Evolutionary conservation across 2,113 vertebrate species (phyloP).

Genomic region (Colinus virginianus): DNA sequence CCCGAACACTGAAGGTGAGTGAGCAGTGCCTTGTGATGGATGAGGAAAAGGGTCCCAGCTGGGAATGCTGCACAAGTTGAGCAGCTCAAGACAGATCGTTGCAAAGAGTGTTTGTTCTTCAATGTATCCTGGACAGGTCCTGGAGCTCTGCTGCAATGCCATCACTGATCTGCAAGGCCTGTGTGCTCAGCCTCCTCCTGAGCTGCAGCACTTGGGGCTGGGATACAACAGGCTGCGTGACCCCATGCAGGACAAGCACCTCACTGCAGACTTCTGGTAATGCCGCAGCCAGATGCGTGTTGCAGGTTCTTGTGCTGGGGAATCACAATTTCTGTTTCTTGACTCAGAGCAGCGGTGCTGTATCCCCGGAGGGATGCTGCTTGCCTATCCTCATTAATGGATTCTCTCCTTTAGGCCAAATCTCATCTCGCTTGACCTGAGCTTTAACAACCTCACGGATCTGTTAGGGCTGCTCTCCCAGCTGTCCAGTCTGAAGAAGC

Average conservation of each 20-base stretch:
- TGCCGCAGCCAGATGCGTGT: fast-evolving
- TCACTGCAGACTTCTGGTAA: constrained; percentile 84
- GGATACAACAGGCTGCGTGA: constrained; percentile 80
- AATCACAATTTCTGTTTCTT: background rate
- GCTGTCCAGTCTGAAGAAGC: constrained; percentile 72
- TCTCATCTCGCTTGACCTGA: constrained; percentile 89
- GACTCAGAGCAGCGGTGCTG: background rate
- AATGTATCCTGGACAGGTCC: constrained; percentile 70
- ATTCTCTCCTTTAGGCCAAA: constrained; percentile 80
- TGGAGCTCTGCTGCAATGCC: constrained; percentile 86
- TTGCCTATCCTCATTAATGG: background rate
- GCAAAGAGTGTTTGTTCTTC: background rate
- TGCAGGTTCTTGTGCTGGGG: background rate
- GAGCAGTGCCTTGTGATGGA: fast-evolving
- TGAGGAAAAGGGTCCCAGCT: background rate
- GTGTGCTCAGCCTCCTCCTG: constrained; percentile 55
- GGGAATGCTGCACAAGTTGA: background rate
- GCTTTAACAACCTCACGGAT: constrained; percentile 83
- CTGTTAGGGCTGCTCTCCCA: constrained; percentile 74
- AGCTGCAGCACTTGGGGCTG: constrained; percentile 84
- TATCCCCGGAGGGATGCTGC: background rate
- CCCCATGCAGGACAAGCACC: constrained; percentile 54
- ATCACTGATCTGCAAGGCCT: constrained; percentile 78
- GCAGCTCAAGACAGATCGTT: fast-evolving
- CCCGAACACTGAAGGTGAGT: constrained; percentile 80